phyloP scores from a whole-genome alignment of 2,113 vertebrate species.

The Furnarius figulus region DNA sequence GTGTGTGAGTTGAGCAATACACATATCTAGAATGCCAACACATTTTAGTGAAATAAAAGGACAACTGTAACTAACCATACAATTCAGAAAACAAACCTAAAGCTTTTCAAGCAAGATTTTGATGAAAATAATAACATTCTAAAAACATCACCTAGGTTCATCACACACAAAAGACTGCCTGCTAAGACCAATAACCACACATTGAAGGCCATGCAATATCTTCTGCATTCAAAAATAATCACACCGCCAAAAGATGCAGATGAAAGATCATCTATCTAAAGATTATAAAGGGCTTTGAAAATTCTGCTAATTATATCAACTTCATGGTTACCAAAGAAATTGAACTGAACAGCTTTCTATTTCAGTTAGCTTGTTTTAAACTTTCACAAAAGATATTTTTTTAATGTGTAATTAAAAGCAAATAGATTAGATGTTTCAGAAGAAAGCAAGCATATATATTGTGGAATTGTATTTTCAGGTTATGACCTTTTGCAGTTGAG shows the following conservation, averaged over 20 bases:
- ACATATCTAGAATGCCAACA: neutral
- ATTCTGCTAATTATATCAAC: neutral
- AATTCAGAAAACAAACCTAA: neutral
- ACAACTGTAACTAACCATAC: neutral
- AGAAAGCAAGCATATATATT: neutral
- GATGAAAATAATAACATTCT: constrained; percentile 1
- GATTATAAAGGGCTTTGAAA: neutral
- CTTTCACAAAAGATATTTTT: neutral
- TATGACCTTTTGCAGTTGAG: constrained; percentile 10
- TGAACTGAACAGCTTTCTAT: neutral
- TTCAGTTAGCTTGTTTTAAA: neutral
- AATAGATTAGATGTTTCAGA: neutral
- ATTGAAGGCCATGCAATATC: neutral
- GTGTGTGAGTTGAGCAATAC: neutral
- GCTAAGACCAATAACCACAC: neutral
- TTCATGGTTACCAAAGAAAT: neutral
- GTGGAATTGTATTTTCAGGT: neutral
- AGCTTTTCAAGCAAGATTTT: constrained; percentile 2
- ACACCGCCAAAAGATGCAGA: neutral
- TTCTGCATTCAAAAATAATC: neutral
- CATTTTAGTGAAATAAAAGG: neutral
- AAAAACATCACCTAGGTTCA: neutral
- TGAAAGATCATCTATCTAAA: neutral
- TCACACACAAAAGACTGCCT: neutral
- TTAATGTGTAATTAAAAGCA: neutral